These are phyloP conservation scores for Dastarcus helophoroides DNA, from an alignment of 2,888 invertebrate species.

Conservation along the genomic window DNA sequence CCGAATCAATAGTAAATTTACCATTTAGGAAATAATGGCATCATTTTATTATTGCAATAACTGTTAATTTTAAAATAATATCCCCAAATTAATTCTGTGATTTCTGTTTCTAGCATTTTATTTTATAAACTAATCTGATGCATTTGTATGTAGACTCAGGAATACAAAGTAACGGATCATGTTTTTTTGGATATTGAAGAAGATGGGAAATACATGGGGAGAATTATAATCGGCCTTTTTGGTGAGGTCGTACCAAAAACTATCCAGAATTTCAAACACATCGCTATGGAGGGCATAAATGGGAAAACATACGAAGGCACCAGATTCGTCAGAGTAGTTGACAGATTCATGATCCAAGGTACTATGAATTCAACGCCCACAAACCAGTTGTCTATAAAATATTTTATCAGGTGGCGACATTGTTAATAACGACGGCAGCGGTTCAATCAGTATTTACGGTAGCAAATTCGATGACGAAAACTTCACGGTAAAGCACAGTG, in stretches of 20 bases:
- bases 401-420: conserved; percentile 69
- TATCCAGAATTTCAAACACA: conserved; percentile 73
- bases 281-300: conserved; percentile 63
- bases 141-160: conserved; percentile 49
- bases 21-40: no score
- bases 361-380: conserved; percentile 12
- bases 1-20: no score
- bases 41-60: no score
- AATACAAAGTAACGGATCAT: conserved; percentile 64
- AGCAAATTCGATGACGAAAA: conserved; percentile 79
- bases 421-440: conserved; percentile 67
- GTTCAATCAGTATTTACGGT: conserved; percentile 78
- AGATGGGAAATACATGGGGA: conserved; percentile 59
- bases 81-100: no score
- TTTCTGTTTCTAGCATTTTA: background rate
- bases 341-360: conserved; percentile 90
- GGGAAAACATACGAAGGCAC: conserved; percentile 70
- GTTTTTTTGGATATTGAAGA: conserved; percentile 72
- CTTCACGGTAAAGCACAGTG: conserved; percentile 65
- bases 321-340: conserved; percentile 74
- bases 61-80: no score
- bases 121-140: conserved; percentile 1
- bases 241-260: conserved; percentile 78
- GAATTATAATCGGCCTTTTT: conserved; percentile 79
- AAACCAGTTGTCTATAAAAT: conserved; percentile 1